phyloP scores from a whole-genome alignment of 2,888 invertebrate species.

The Chrysomela aeneicollis region DNA sequence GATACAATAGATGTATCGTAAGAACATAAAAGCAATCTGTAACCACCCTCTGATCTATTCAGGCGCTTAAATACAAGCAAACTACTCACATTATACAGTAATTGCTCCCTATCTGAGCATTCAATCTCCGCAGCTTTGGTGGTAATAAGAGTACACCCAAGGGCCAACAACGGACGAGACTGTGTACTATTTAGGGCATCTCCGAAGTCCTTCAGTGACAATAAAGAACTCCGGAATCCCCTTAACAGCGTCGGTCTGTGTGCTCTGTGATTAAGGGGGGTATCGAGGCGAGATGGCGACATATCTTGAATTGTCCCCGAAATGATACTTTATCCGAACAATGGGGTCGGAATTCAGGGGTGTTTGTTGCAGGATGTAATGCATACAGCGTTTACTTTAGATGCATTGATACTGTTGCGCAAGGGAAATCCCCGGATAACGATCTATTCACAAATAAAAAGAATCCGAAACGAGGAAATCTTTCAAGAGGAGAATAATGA shows the following conservation, averaged over 20 bases:
- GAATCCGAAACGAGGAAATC: background rate
- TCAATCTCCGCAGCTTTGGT: slow-evolving; percentile 19
- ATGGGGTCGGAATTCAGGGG: slow-evolving; percentile 45
- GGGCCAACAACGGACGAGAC: background rate
- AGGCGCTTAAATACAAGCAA: slow-evolving; percentile 25
- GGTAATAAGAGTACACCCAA: slow-evolving; percentile 12
- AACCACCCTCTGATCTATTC: slow-evolving; percentile 16
- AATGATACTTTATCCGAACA: slow-evolving; percentile 51
- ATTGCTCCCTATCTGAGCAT: slow-evolving; percentile 45
- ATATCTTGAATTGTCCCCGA: slow-evolving; percentile 47
- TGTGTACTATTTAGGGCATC: background rate
- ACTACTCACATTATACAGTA: slow-evolving; percentile 44
- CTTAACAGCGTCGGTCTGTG: slow-evolving; percentile 31
- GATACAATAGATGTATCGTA: slow-evolving; percentile 11
- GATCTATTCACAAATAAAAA: background rate
- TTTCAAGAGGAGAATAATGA: background rate
- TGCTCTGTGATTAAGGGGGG: slow-evolving; percentile 47
- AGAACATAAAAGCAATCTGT: slow-evolving; percentile 12
- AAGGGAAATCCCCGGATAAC: slow-evolving; percentile 4
- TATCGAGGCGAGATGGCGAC: slow-evolving; percentile 45
- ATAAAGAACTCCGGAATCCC: background rate
- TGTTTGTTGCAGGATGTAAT: slow-evolving; percentile 48
- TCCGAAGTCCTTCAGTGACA: background rate
- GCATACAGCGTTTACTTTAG: slow-evolving; percentile 10
- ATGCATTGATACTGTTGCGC: slow-evolving; percentile 17